These are phyloP conservation scores for Aethina tumida DNA, from an alignment of 1,140 invertebrate species.

Conservation along the genomic window DNA sequence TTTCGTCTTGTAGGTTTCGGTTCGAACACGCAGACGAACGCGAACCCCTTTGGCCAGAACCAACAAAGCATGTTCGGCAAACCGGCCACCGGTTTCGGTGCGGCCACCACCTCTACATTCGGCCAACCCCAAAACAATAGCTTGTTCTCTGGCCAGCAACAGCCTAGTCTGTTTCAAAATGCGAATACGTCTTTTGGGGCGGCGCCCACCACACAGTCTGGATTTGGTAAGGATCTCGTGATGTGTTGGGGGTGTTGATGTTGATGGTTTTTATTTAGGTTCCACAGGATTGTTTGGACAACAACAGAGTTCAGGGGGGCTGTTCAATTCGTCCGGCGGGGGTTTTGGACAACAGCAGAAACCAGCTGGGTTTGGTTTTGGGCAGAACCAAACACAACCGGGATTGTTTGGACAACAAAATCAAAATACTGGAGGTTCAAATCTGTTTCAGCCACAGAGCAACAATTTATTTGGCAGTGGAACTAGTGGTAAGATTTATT, in stretches of 20 bases:
- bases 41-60: slow-evolving; percentile 24
- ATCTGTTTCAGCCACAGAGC: slow-evolving; percentile 24
- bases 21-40: slow-evolving; percentile 10
- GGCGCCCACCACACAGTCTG: slow-evolving; percentile 23
- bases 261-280: slow-evolving; percentile 12
- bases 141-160: slow-evolving; percentile 14
- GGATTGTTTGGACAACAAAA: slow-evolving; percentile 25
- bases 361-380: slow-evolving; percentile 46
- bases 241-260: neutral
- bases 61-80: slow-evolving; percentile 21
- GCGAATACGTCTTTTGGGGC: slow-evolving; percentile 16
- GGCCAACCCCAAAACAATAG: slow-evolving; percentile 36
- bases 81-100: slow-evolving; percentile 20
- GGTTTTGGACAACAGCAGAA: slow-evolving; percentile 54
- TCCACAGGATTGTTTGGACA: slow-evolving; percentile 26
- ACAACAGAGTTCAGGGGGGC: slow-evolving; percentile 36
- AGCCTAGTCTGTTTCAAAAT: slow-evolving; percentile 12
- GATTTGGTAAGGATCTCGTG: slow-evolving; percentile 30
- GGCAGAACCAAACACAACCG: slow-evolving; percentile 26
- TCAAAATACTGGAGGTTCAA: slow-evolving; percentile 18
- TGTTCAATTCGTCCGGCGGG: slow-evolving; percentile 44
- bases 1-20: slow-evolving; percentile 20
- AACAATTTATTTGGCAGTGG: slow-evolving; percentile 23
- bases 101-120: slow-evolving; percentile 41
- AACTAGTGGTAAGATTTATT: no score